Evolutionary conservation across 2,113 vertebrate genomes (phyloP).

Genomic region (Psilopogon haemacephalus): DNA sequence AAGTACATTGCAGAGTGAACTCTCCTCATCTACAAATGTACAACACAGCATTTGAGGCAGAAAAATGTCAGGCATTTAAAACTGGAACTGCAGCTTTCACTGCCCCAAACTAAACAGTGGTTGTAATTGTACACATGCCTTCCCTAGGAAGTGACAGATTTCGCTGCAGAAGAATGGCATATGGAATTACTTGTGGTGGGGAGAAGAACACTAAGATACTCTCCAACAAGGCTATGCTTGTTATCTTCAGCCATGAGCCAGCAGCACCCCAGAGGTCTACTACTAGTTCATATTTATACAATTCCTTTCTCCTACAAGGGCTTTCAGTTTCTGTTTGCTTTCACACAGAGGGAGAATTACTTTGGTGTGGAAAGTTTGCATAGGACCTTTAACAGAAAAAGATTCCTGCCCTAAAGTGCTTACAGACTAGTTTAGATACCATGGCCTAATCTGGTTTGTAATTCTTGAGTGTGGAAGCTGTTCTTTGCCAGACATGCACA

Average conservation of each 20-base stretch:
- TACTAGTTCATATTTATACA: background rate
- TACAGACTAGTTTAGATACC: background rate
- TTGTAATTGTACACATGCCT: background rate
- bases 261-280: background rate
- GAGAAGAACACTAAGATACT: background rate
- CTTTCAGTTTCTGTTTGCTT: slow-evolving; percentile 26
- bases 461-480: background rate
- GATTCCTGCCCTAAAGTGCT: background rate
- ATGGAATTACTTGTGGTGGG: background rate
- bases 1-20: background rate
- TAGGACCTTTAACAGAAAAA: background rate
- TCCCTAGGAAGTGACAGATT: background rate
- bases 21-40: background rate
- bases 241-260: background rate
- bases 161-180: background rate
- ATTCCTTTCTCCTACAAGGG: background rate
- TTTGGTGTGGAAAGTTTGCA: background rate
- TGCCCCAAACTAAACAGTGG: background rate
- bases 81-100: background rate
- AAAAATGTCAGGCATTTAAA: background rate
- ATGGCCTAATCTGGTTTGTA: background rate
- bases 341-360: slow-evolving; percentile 6
- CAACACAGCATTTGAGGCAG: background rate
- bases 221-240: background rate
- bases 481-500: background rate